Evolutionary conservation across 2,888 invertebrate species (phyloP).

Genomic region (Digitonthophagus gazella): DNA sequence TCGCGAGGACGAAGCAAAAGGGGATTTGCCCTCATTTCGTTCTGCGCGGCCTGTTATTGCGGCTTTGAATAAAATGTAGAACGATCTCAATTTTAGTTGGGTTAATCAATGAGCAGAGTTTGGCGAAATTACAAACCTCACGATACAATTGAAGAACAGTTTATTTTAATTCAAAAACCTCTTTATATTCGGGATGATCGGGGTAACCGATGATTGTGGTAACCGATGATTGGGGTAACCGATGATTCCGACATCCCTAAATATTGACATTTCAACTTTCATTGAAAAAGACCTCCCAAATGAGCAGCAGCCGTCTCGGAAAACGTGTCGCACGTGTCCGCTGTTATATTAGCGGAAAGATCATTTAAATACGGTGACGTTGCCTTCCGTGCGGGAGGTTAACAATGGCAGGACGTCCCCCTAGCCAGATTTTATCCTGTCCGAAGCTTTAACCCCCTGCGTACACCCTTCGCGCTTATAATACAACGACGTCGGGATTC

Average conservation of each 20-base stretch:
- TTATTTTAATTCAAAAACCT: no score
- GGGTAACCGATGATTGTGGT: no score
- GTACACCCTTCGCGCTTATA: neutral
- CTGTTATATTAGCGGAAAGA: conserved; percentile 20
- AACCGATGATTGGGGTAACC: no score
- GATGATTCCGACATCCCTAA: no score
- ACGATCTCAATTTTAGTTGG: neutral
- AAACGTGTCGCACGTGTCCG: conserved; percentile 13
- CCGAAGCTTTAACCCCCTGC: conserved; percentile 15
- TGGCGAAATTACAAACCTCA: no score
- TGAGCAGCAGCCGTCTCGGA: neutral
- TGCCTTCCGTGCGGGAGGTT: conserved; percentile 11
- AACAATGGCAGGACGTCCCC: conserved; percentile 11
- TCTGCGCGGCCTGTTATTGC: neutral
- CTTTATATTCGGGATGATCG: no score
- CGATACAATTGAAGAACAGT: no score
- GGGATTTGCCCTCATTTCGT: neutral
- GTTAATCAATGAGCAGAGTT: neutral
- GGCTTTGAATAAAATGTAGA: neutral
- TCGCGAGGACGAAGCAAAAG: neutral
- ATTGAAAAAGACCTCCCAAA: neutral
- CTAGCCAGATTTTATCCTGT: conserved; percentile 2
- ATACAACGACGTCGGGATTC: neutral
- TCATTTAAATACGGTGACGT: conserved; percentile 16
- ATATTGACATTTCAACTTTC: neutral